Conservation (phyloP, 2,113 vertebrate genomes). For the Rallus limicola region DNA sequence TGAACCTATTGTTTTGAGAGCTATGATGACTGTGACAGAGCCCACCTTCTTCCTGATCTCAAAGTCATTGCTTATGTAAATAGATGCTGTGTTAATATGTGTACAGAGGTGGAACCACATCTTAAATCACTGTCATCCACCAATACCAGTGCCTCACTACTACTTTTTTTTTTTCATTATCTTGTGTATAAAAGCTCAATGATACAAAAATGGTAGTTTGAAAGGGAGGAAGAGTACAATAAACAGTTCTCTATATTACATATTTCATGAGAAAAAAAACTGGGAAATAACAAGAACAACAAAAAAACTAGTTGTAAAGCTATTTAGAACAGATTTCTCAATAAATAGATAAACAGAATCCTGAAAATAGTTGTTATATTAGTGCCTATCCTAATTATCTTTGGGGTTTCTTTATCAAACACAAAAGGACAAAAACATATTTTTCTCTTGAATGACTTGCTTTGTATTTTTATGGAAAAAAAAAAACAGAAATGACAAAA, state of each 20-base stretch:
- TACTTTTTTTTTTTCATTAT: not conserved
- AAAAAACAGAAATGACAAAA: not conserved
- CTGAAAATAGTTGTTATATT: not conserved
- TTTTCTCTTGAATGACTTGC: not conserved
- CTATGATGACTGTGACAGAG: not conserved
- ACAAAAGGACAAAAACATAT: not conserved
- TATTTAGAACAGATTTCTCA: not conserved
- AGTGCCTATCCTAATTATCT: not conserved
- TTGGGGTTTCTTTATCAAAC: not conserved
- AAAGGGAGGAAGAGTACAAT: not conserved
- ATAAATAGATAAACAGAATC: not conserved
- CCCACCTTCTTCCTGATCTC: not conserved
- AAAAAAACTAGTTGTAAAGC: not conserved
- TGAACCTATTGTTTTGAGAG: not conserved
- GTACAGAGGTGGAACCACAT: not conserved
- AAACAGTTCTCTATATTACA: not conserved
- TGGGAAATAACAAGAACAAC: not conserved
- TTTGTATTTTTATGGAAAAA: not conserved
- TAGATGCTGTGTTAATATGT: not conserved
- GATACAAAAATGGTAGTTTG: not conserved
- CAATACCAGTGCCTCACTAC: not conserved
- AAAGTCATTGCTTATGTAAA: not conserved
- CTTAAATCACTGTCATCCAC: not conserved
- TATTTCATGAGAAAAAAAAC: not conserved
- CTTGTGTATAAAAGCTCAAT: not conserved